Base-by-base conservation (phyloP, 2,113 vertebrate genomes). In the Guaruba guarouba region DNA sequence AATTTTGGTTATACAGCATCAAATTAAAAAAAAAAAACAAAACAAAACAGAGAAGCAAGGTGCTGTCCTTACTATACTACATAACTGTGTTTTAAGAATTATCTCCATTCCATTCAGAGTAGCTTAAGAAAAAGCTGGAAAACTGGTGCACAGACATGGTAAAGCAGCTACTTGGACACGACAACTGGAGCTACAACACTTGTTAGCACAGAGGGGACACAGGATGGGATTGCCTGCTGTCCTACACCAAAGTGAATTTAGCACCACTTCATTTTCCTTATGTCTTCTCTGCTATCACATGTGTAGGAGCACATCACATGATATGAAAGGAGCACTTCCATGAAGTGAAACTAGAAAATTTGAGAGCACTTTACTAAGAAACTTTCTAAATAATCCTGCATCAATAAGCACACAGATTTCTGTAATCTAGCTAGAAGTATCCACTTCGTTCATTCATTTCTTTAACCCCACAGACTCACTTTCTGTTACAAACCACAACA, bases 181-280 rank as follows among this genome's bases (percentile, higher is more conserved):
- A 6, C 4, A 48, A 37, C 37, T 46, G 46, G 37, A 94, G 33
- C 6, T 28, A 2, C 6, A 83, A 48, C 54, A 37, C 5, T 57
- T 1, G 0, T 35, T 8, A 66, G 16, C 20, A 39, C 10, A 35
- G 18, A 57, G 11, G 5, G 17, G 68, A 48, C 35, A 29, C 9
- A 2, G 7, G 44, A 2, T 0, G 0, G 29, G 46, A 17, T 1
- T 55, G 46, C 43, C 61, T 48, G 64, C 20, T 61, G 10, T 6
- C 43, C 35, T 18, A 10, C 44, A 24, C 51, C 2, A 9, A 69
- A 54, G 13, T 6, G 54, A 66, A 7, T 2, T 52, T 1, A 20
- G 46, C 51, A 35, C 2, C 0, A 0, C 2, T 61, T 13, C 20
- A 7, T 19, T 17, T 33, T 25, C 39, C 2, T 0, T 1, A 0